Conservation (phyloP, 2,797 vertebrate genomes). For the Halcyon leucocephala region DNA sequence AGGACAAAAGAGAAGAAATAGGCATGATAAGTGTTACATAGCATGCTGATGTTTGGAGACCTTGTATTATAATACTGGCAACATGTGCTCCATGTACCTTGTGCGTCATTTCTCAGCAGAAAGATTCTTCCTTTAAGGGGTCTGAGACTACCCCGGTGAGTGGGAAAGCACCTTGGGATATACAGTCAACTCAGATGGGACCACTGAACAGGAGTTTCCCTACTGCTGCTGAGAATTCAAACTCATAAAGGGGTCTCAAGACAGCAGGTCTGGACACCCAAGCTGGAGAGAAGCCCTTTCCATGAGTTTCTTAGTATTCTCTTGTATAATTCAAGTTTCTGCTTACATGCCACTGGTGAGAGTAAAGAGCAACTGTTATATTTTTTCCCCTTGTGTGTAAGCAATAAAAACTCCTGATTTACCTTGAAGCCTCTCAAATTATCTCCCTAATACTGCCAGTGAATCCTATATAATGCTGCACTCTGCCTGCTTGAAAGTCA, state of each 20-base stretch:
- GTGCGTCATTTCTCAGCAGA: slow-evolving; percentile 13
- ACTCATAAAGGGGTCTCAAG: not conserved
- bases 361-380: not conserved
- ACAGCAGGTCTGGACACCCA: slow-evolving; percentile 13
- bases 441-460: slow-evolving; percentile 9
- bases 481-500: slow-evolving; percentile 53
- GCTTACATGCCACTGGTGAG: not conserved
- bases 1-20: not conserved
- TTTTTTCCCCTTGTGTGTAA: not conserved
- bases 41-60: not conserved
- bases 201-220: not conserved
- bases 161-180: not conserved
- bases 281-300: not conserved
- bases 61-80: not conserved
- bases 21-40: not conserved
- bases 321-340: slow-evolving; percentile 7
- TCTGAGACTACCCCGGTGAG: slow-evolving; percentile 56
- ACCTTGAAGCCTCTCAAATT: slow-evolving; percentile 33
- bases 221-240: slow-evolving; percentile 16
- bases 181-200: not conserved
- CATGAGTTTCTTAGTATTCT: slow-evolving; percentile 14
- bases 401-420: slow-evolving; percentile 40
- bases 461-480: slow-evolving; percentile 12
- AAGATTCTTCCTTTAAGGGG: slow-evolving; percentile 30
- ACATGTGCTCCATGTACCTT: not conserved